A percentile compares a stretch with the other conserved stretches of the same genome.
Evolutionary conservation across 1,140 invertebrate species (phyloP).

Genomic region (Gerris buenoi): DNA sequence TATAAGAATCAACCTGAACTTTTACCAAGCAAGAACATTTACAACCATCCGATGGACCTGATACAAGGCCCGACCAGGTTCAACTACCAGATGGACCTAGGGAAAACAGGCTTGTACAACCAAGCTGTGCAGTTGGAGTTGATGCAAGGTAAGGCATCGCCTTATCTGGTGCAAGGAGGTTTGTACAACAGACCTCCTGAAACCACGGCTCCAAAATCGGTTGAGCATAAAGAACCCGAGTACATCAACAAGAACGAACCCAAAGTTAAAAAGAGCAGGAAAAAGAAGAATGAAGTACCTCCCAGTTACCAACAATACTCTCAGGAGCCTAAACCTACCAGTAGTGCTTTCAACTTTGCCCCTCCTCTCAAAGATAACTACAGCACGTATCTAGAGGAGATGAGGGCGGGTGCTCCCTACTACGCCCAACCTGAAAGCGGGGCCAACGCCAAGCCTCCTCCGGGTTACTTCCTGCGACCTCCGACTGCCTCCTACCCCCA

Average conservation of each 20-base stretch:
- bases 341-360: conserved; percentile 53
- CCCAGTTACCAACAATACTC: conserved; percentile 37
- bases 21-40: conserved; percentile 14
- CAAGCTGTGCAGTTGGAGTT: conserved; percentile 18
- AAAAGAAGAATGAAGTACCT: conserved; percentile 17
- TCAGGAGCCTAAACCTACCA: conserved; percentile 39
- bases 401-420: conserved; percentile 19
- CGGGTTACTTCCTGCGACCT: conserved; percentile 35
- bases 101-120: conserved; percentile 16
- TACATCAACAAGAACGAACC: conserved; percentile 10
- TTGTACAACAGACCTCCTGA: conserved; percentile 5
- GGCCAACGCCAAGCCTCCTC: conserved; percentile 33
- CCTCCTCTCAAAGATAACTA: conserved; percentile 37
- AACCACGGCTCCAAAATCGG: conserved; percentile 6
- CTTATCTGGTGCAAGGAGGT: conserved; percentile 13
- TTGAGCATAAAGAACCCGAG: conserved; percentile 10
- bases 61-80: conserved; percentile 16
- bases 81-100: conserved; percentile 16
- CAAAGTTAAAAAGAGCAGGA: conserved; percentile 25
- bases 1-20: conserved; percentile 14
- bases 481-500: conserved; percentile 29
- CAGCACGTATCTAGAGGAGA: conserved; percentile 43
- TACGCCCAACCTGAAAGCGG: conserved; percentile 24
- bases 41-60: conserved; percentile 20
- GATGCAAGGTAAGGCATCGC: conserved; percentile 17